Conservation (phyloP, 2,113 vertebrate genomes). For the Pygoscelis antarcticus region DNA sequence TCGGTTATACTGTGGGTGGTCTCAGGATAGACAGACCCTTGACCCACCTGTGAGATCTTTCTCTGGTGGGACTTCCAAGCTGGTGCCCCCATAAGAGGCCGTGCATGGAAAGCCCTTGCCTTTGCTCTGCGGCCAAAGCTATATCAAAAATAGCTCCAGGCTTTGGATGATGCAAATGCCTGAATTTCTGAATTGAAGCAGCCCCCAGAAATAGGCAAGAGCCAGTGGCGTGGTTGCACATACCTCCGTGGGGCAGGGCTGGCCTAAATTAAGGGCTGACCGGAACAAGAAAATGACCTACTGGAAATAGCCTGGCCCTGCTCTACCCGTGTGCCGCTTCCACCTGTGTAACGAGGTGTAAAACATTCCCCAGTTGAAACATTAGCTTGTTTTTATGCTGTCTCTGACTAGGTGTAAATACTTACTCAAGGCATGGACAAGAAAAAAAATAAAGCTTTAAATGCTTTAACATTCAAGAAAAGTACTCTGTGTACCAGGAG, state of each 20-base stretch:
- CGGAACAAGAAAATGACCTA: background rate
- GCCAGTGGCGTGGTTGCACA: background rate
- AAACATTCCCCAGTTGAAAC: background rate
- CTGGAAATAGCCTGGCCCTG: constrained; percentile 4
- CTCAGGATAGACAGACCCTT: background rate
- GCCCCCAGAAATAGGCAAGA: constrained; percentile 11
- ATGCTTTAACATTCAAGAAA: constrained; percentile 53
- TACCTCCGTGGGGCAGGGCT: constrained; percentile 21
- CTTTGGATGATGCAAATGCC: background rate
- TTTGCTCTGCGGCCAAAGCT: background rate
- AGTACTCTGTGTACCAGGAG: constrained; percentile 58
- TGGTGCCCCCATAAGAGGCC: background rate
- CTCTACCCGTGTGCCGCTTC: background rate
- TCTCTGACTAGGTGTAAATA: constrained; percentile 18
- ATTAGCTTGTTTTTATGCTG: background rate
- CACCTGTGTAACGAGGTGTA: constrained; percentile 17
- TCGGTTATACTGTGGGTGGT: fast-evolving
- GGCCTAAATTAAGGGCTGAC: constrained; percentile 17
- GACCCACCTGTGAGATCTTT: background rate
- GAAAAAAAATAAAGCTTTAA: background rate
- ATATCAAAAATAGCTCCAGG: background rate
- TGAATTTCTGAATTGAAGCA: background rate
- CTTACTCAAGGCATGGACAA: background rate
- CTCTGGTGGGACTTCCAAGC: background rate
- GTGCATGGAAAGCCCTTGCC: background rate